Base-by-base conservation (phyloP, 2,888 invertebrate species). In the Stramonita haemastoma region DNA sequence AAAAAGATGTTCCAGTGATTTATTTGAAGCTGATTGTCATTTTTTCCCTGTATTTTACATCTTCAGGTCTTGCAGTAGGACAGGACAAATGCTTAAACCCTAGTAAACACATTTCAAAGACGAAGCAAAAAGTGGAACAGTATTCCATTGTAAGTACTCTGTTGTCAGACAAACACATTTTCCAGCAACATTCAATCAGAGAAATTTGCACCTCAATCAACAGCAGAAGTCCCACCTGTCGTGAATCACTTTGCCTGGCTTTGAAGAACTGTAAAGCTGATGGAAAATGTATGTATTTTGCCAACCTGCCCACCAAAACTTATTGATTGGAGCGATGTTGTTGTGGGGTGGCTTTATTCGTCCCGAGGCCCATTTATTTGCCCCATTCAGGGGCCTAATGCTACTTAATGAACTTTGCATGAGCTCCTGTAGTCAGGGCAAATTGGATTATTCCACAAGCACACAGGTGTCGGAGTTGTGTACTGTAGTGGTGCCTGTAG, bases 241-340 rank as follows among this genome's bases (percentile, higher is more conserved):
- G 34, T 17, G 17, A 34, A 34, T 73, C 73, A 73, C 11, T 22
- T n/a, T 73, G 73, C 26, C 26, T 34, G 13, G 79, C 79, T 79
- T 79, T 79, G 79, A 79, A 32, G 79, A 34, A 15, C n/a, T n/a
- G 34, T 79, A 4, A 79, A 34, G 17, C 32, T 32, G 22, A 34
- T 79, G 79, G 79, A 79, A 79, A 79, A 34, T 79, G 79, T 79
- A 79, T 79, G 73, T 73, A 22, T 73, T 32, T 73, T n/a, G n/a
- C n/a, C n/a, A 13, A 73, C n/a, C 73, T 13, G 29, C 29, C 11
- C 26, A 11, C 79, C 17, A 15, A 32, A 79, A 19, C 32, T 79
- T 79, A 79, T 79, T 79, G 79, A 79, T 79, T 26, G 29, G 79
- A 22, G 19, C 26, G 34, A 17, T 13, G 32, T 34, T 17, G 32